These are phyloP conservation scores for Urocolius indicus DNA, from an alignment of 2,113 vertebrate species.

Conservation along the genomic window DNA sequence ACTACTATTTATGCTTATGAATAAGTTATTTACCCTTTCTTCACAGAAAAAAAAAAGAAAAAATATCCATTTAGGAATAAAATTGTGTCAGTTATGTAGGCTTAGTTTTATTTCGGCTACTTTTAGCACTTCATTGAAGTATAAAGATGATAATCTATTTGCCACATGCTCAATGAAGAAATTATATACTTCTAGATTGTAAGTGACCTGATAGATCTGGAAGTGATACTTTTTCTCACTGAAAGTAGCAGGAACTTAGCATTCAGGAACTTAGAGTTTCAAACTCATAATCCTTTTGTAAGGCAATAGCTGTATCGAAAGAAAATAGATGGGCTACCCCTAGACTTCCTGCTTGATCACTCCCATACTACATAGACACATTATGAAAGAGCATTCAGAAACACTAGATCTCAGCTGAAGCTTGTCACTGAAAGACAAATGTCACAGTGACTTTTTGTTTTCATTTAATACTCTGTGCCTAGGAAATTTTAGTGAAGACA, in stretches of 20 bases:
- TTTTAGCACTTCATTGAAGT: neutral
- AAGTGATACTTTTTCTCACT: neutral
- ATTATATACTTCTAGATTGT: neutral
- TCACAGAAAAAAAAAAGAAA: neutral
- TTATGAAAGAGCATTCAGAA: neutral
- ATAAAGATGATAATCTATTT: neutral
- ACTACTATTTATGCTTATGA: neutral
- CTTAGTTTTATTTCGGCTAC: neutral
- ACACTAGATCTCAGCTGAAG: neutral
- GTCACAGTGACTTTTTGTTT: rapidly evolving
- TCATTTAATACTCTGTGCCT: neutral
- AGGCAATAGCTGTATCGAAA: neutral
- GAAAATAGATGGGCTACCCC: neutral
- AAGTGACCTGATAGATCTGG: neutral
- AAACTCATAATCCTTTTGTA: neutral
- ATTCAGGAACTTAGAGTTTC: neutral
- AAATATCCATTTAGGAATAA: neutral
- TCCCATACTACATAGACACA: neutral
- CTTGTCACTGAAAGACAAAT: neutral
- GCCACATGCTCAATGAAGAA: neutral
- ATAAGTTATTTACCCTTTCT: neutral
- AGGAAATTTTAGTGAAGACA: neutral
- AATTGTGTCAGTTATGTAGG: neutral
- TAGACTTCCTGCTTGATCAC: neutral
- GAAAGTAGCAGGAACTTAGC: neutral